A percentile compares a stretch with the other conserved stretches of the same genome.
Conservation (phyloP, 2,888 invertebrate genomes). For the Malthinus flaveolus region DNA sequence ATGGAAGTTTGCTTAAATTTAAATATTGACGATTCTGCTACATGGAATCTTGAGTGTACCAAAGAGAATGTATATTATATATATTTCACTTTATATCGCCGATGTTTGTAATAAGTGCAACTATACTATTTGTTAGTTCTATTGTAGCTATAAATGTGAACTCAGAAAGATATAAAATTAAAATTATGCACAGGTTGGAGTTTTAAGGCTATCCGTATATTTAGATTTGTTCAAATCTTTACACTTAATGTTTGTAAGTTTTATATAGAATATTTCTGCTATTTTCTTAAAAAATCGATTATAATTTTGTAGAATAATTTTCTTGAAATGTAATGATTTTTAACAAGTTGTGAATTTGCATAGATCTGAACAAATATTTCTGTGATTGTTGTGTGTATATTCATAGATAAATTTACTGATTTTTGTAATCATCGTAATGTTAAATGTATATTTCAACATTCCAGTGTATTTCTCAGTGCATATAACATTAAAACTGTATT, state of each 20-base stretch:
- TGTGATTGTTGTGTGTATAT: constrained; percentile 53
- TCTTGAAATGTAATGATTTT: constrained; percentile 25
- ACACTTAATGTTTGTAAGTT: constrained; percentile 23
- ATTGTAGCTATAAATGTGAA: constrained; percentile 26
- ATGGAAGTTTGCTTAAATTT: constrained; percentile 32
- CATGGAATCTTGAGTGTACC: constrained; percentile 46
- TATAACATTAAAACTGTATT: constrained; percentile 50
- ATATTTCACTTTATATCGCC: constrained; percentile 31
- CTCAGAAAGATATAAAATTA: constrained; percentile 24
- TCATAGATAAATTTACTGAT: constrained; percentile 33
- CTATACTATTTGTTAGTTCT: constrained; percentile 25
- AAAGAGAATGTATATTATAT: constrained; percentile 47
- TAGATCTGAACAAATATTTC: constrained; percentile 47
- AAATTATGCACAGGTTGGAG: constrained; percentile 25
- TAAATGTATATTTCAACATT: constrained; percentile 51
- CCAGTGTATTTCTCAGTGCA: constrained; percentile 53
- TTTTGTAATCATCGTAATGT: constrained; percentile 49
- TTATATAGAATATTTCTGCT: constrained; percentile 26
- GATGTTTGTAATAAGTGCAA: constrained; percentile 30
- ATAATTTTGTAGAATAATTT: constrained; percentile 32
- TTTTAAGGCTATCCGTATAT: constrained; percentile 13
- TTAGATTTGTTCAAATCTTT: constrained; percentile 19
- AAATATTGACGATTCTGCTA: constrained; percentile 50
- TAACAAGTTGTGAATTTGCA: constrained; percentile 33
- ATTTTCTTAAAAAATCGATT: constrained; percentile 25